Evolutionary conservation across 2,797 vertebrate genomes (phyloP).

Genomic region (Eulemur albifrons): DNA sequence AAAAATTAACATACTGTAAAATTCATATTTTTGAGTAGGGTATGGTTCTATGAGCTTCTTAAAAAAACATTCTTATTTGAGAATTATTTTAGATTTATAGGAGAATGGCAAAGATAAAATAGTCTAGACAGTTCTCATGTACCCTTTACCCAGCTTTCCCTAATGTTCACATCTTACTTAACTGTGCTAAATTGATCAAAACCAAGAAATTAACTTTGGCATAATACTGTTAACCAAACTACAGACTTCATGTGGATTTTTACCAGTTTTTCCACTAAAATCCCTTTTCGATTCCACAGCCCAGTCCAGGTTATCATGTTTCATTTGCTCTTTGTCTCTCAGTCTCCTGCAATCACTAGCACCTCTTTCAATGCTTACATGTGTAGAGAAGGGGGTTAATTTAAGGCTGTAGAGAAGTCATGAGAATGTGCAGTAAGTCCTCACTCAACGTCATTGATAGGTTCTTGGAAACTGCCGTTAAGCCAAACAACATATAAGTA

Average conservation of each 20-base stretch:
- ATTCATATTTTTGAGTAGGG: not conserved
- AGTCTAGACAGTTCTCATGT: not conserved
- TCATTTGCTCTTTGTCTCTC: not conserved
- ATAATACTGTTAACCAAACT: not conserved
- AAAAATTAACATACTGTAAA: not conserved
- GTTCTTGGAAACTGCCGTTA: not conserved
- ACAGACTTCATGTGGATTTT: not conserved
- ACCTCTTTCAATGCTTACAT: not conserved
- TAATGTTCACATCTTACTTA: not conserved
- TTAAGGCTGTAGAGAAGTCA: not conserved
- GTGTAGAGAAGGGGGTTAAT: not conserved
- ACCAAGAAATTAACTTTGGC: not conserved
- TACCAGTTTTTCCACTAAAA: not conserved
- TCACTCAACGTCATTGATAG: rapidly evolving
- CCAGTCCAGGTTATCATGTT: not conserved
- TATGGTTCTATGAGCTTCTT: not conserved
- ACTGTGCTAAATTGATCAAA: not conserved
- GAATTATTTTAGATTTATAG: not conserved
- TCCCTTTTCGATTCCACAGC: not conserved
- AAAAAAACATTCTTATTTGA: not conserved
- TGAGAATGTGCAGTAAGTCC: not conserved
- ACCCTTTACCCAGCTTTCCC: not conserved
- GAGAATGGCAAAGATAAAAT: not conserved
- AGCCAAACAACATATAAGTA: not conserved
- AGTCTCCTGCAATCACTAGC: not conserved